These are phyloP conservation scores for Calidris pugnax DNA, from an alignment of 2,113 vertebrate genomes.

Conservation along the genomic window DNA sequence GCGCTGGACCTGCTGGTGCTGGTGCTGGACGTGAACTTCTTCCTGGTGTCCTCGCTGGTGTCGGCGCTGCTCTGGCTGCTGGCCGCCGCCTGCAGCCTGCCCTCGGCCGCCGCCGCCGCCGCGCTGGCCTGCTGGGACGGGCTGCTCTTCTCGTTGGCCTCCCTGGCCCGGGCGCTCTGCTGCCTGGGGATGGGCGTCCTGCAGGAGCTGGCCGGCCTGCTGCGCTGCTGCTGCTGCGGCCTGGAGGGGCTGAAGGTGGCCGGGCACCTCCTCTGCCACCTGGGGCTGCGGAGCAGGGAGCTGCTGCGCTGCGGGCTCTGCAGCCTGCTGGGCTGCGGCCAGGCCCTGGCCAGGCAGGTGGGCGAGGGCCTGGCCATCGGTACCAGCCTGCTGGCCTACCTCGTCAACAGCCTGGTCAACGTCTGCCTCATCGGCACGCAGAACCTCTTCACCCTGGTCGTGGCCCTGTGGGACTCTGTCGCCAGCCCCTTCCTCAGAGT, in stretches of 20 bases:
- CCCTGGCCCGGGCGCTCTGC: constrained; percentile 63
- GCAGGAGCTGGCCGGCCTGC: constrained; percentile 63
- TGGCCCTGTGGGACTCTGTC: constrained; percentile 80
- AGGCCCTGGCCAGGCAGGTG: constrained; percentile 75
- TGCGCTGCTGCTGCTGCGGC: constrained; percentile 74
- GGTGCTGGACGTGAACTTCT: constrained; percentile 89
- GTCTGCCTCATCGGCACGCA: constrained; percentile 86
- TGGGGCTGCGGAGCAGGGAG: constrained; percentile 83
- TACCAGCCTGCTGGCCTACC: constrained; percentile 86
- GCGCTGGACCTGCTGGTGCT: constrained; percentile 82
- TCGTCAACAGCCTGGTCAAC: constrained; percentile 90
- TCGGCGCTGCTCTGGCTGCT: constrained; percentile 76
- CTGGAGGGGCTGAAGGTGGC: constrained; percentile 87
- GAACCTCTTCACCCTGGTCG: constrained; percentile 78
- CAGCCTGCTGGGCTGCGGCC: constrained; percentile 70
- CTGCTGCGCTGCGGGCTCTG: constrained; percentile 81
- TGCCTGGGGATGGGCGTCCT: constrained; percentile 54
- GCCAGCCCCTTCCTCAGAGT: constrained; percentile 78
- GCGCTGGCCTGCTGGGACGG: constrained; percentile 78
- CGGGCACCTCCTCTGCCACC: constrained; percentile 85
- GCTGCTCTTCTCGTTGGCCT: constrained; percentile 63
- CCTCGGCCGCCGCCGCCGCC: constrained; percentile 70
- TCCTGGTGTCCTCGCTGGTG: constrained; percentile 85
- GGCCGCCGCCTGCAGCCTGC: constrained; percentile 79
- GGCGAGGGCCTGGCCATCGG: constrained; percentile 84